Evolutionary conservation across 2,113 vertebrate genomes (phyloP).

Genomic region (Odobenus rosmarus): DNA sequence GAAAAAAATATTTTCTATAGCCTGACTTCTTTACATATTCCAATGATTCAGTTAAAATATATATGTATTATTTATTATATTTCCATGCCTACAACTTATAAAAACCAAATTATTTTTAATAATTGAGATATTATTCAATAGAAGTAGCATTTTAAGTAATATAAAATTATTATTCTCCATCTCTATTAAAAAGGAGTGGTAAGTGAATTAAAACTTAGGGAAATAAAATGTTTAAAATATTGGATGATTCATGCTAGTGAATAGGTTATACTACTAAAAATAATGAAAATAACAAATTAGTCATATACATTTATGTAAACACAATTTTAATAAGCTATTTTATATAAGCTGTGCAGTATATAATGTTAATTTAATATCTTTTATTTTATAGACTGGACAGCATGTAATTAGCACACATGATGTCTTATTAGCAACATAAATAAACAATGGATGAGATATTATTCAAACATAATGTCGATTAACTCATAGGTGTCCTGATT

Average conservation of each 20-base stretch:
- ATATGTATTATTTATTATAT: background rate
- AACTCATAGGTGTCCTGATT: background rate
- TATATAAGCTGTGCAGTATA: background rate
- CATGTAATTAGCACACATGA: background rate
- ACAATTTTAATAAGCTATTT: background rate
- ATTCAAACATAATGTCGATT: background rate
- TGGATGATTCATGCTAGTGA: background rate
- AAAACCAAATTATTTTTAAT: background rate
- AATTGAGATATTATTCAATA: background rate
- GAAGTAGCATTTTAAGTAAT: background rate
- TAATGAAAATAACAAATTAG: background rate
- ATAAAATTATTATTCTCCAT: background rate
- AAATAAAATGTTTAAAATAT: background rate
- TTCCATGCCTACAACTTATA: background rate
- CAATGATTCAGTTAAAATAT: background rate
- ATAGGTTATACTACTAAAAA: background rate
- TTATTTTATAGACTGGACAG: background rate
- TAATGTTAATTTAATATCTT: background rate
- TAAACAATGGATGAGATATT: background rate
- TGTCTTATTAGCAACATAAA: background rate
- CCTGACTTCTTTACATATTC: background rate
- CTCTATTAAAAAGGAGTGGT: background rate
- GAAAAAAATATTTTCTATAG: background rate
- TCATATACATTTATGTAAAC: background rate
- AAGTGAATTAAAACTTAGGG: background rate